Conservation (phyloP, 2,888 invertebrate species). For the Cataglyphis livida region DNA sequence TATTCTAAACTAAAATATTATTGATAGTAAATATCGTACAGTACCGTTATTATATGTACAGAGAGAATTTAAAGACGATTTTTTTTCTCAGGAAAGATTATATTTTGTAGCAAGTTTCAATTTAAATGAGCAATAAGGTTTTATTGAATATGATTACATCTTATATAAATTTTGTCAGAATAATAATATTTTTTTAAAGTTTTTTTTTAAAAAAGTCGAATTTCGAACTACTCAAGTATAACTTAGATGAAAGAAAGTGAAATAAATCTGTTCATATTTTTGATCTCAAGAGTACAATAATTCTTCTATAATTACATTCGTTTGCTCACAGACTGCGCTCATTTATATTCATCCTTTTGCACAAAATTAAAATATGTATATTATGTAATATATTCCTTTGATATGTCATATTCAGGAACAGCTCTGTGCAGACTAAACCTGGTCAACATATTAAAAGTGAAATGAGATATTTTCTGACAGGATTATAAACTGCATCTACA, state of each 20-base stretch:
- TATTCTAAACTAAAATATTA: not conserved
- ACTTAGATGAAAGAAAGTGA: not conserved
- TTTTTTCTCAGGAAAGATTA: not conserved
- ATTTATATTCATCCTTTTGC: slow-evolving; percentile 38
- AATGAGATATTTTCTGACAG: not conserved
- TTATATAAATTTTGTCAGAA: not conserved
- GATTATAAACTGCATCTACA: slow-evolving; percentile 1
- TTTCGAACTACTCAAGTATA: slow-evolving; percentile 9
- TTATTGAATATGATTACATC: not conserved
- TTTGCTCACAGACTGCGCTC: not conserved
- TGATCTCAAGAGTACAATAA: slow-evolving; percentile 2
- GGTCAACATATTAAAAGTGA: slow-evolving; percentile 22
- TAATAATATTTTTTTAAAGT: slow-evolving; percentile 15
- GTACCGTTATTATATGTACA: not conserved
- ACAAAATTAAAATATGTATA: slow-evolving; percentile 29
- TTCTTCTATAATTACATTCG: slow-evolving; percentile 14
- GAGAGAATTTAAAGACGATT: not conserved
- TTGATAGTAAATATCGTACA: not conserved
- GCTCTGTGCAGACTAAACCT: not conserved
- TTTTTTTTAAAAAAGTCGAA: slow-evolving; percentile 1
- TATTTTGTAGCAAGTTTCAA: not conserved
- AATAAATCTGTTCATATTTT: slow-evolving; percentile 3
- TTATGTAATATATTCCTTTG: slow-evolving; percentile 12
- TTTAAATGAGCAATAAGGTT: not conserved
- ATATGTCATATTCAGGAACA: slow-evolving; percentile 18